These are phyloP conservation scores for Megaceryle torquata DNA, from an alignment of 2,113 vertebrate genomes.

Conservation along the genomic window DNA sequence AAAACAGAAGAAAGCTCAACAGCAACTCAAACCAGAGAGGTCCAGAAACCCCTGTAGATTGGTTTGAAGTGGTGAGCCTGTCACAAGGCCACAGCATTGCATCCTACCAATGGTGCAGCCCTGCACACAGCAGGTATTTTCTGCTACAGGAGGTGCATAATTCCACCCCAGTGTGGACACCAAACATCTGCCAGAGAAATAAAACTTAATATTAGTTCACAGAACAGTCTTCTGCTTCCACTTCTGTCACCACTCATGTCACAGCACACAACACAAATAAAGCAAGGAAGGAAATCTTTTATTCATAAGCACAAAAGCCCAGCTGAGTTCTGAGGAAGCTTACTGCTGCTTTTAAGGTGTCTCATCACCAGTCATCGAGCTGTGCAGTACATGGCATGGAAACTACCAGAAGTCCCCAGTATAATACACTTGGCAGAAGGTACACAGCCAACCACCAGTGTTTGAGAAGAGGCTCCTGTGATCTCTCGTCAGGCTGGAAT, in stretches of 20 bases:
- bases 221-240: background rate
- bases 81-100: too few species aligned
- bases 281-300: background rate
- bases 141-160: background rate
- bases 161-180: background rate
- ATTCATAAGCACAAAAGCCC: conserved; percentile 21
- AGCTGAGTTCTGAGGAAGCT: background rate
- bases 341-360: background rate
- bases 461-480: background rate
- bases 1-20: background rate
- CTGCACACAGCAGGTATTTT: background rate
- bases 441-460: background rate
- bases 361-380: background rate
- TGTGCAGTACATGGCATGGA: background rate
- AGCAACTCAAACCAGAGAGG: background rate
- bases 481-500: background rate
- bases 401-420: background rate
- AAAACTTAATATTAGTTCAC: background rate
- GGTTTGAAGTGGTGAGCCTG: background rate
- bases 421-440: background rate
- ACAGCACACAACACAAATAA: background rate
- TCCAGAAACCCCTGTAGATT: background rate
- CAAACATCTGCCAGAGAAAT: background rate
- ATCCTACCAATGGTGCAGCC: background rate
- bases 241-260: background rate